Evolutionary conservation across 1,140 invertebrate genomes (phyloP).

Genomic region (Dreissena polymorpha): DNA sequence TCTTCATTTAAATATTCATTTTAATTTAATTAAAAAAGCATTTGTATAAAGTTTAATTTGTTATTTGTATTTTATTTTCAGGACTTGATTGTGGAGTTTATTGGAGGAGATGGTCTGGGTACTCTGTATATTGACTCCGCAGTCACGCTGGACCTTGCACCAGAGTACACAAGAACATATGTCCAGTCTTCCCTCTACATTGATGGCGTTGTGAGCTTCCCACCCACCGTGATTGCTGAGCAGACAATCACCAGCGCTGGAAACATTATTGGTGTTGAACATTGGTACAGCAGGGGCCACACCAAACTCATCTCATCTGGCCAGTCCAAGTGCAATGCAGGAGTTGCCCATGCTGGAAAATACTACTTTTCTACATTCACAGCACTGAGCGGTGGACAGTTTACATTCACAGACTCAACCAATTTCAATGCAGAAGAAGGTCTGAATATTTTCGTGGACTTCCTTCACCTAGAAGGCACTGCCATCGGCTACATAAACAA

Average conservation of each 20-base stretch:
- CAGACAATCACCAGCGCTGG: constrained; percentile 54
- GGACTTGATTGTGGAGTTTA: constrained; percentile 51
- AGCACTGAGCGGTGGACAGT: constrained; percentile 57
- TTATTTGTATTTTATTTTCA: constrained; percentile 10
- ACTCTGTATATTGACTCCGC: constrained; percentile 54
- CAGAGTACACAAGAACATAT: constrained; percentile 50
- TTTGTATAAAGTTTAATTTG: neutral
- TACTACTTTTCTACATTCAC: constrained; percentile 62
- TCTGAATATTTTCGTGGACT: constrained; percentile 46
- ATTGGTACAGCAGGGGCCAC: constrained; percentile 55
- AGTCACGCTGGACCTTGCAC: constrained; percentile 51
- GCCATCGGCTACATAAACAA: constrained; percentile 26
- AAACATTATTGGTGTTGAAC: constrained; percentile 63
- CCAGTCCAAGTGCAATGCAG: constrained; percentile 41
- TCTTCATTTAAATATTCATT: too few relatives aligned
- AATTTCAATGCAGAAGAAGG: constrained; percentile 43
- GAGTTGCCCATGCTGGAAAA: constrained; percentile 36
- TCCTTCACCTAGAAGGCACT: constrained; percentile 57
- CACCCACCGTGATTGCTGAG: constrained; percentile 61
- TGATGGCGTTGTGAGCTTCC: constrained; percentile 56
- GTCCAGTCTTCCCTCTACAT: constrained; percentile 56
- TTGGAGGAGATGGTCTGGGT: constrained; percentile 63
- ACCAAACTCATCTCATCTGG: constrained; percentile 46
- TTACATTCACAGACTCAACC: constrained; percentile 53
- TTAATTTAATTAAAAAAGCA: too few relatives aligned